phyloP scores from a whole-genome alignment of 1,140 invertebrate genomes.

The Drosophila miranda region DNA sequence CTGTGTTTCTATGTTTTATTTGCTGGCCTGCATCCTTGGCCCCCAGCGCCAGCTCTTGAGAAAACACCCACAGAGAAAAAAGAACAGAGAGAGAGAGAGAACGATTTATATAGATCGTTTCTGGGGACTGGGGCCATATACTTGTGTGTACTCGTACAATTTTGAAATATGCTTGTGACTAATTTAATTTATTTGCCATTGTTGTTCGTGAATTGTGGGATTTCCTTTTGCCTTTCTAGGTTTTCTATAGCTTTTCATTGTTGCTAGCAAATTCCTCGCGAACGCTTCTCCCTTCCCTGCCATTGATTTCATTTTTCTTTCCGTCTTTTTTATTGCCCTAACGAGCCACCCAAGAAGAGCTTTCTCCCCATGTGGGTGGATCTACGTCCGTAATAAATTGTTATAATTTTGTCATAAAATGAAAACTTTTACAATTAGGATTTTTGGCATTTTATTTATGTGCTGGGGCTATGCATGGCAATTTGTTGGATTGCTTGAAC shows the following conservation, averaged over 20 bases:
- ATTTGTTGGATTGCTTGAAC: slow-evolving; percentile 43
- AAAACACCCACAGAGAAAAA: slow-evolving; percentile 1
- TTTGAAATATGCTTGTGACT: slow-evolving; percentile 78
- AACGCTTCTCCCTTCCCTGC: slow-evolving; percentile 41
- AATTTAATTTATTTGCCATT: slow-evolving; percentile 80
- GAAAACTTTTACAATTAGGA: slow-evolving; percentile 77
- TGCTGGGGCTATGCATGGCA: slow-evolving; percentile 37
- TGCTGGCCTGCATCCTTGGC: slow-evolving; percentile 60
- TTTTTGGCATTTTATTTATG: slow-evolving; percentile 66
- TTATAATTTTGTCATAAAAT: slow-evolving; percentile 76
- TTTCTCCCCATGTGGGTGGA: background rate
- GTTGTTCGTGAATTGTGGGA: slow-evolving; percentile 73
- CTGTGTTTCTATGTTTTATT: slow-evolving; percentile 48
- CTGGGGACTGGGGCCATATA: slow-evolving; percentile 8
- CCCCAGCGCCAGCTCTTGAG: background rate
- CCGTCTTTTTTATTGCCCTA: slow-evolving; percentile 47
- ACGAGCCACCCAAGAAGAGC: slow-evolving; percentile 47
- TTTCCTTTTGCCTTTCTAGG: slow-evolving; percentile 59
- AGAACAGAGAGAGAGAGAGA: background rate
- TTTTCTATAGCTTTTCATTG: slow-evolving; percentile 72
- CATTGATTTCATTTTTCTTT: slow-evolving; percentile 60
- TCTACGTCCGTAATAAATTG: slow-evolving; percentile 64
- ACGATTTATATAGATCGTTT: slow-evolving; percentile 36
- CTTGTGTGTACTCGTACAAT: slow-evolving; percentile 27
- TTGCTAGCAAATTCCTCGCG: slow-evolving; percentile 48